phyloP scores from a whole-genome alignment of 2,113 vertebrate species.

The Cathartes aura region DNA sequence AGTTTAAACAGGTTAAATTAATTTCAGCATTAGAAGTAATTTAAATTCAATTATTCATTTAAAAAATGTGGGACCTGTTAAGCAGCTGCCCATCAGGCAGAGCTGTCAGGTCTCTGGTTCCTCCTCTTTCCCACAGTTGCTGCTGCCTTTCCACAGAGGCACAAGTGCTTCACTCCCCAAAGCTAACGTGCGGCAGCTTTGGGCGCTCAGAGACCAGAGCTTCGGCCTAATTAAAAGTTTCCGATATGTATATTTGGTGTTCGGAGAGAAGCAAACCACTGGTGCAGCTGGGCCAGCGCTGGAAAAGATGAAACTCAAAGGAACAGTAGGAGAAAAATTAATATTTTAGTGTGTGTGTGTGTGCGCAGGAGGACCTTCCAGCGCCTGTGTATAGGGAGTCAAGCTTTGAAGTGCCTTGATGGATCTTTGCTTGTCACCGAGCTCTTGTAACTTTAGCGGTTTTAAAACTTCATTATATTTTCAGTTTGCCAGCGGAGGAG shows the following conservation, averaged over 20 bases:
- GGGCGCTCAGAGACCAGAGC: neutral
- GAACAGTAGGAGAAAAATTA: neutral
- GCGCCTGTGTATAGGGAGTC: rapidly evolving
- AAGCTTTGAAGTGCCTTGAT: neutral
- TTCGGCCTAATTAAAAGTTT: neutral
- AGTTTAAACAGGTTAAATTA: neutral
- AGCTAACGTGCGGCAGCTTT: rapidly evolving
- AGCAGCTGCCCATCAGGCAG: neutral
- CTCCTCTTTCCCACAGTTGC: neutral
- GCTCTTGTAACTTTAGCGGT: neutral
- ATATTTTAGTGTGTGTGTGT: neutral
- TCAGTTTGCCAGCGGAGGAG: neutral
- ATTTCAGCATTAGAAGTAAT: neutral
- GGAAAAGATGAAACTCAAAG: neutral
- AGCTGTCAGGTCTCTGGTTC: neutral
- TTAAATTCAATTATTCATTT: neutral
- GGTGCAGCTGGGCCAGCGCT: rapidly evolving
- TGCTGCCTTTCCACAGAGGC: neutral
- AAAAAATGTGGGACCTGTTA: neutral
- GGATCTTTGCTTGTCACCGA: neutral
- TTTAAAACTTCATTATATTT: neutral
- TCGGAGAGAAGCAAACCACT: neutral
- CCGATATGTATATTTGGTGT: neutral
- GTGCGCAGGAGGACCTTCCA: neutral
- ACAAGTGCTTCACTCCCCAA: rapidly evolving